phyloP scores from a whole-genome alignment of 2,797 vertebrate genomes.

The Thunnus albacares region DNA sequence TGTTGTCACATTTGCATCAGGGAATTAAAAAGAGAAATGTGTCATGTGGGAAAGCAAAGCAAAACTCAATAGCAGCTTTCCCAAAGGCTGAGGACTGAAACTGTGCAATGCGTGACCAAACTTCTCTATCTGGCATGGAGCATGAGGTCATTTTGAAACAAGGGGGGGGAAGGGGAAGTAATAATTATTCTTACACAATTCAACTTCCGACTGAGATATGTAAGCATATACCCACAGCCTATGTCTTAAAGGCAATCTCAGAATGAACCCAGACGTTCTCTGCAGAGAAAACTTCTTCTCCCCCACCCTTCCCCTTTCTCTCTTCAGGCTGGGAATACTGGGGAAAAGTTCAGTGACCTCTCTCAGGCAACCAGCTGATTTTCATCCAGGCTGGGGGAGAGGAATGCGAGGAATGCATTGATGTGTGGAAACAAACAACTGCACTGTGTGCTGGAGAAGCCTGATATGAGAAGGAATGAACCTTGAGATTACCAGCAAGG shows the following conservation, averaged over 20 bases:
- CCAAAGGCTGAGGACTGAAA: conserved; percentile 26
- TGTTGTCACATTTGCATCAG: conserved; percentile 30
- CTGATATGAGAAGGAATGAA: conserved; percentile 71
- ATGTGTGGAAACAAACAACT: conserved; percentile 93
- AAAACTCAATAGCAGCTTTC: conserved; percentile 37
- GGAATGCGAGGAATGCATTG: conserved; percentile 97
- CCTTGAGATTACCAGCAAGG: conserved; percentile 57
- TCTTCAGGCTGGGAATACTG: conserved; percentile 69
- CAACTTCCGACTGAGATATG: conserved; percentile 32
- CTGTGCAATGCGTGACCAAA: conserved; percentile 63
- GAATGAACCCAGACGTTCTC: conserved; percentile 5
- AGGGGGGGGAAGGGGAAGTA: conserved; percentile 3
- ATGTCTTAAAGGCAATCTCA: conserved; percentile 18
- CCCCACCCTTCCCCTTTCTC: neutral
- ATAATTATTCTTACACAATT: conserved; percentile 47
- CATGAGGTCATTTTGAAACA: conserved; percentile 64
- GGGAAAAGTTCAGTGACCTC: conserved; percentile 93
- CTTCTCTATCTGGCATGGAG: conserved; percentile 47
- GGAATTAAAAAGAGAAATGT: conserved; percentile 24
- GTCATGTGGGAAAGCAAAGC: conserved; percentile 37
- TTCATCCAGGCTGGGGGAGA: conserved; percentile 88
- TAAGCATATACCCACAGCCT: conserved; percentile 3
- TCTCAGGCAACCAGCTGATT: conserved; percentile 95
- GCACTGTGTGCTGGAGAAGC: conserved; percentile 87
- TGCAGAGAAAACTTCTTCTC: neutral